phyloP scores from a whole-genome alignment of 2,797 vertebrate genomes.

The Myotis pilosus region DNA sequence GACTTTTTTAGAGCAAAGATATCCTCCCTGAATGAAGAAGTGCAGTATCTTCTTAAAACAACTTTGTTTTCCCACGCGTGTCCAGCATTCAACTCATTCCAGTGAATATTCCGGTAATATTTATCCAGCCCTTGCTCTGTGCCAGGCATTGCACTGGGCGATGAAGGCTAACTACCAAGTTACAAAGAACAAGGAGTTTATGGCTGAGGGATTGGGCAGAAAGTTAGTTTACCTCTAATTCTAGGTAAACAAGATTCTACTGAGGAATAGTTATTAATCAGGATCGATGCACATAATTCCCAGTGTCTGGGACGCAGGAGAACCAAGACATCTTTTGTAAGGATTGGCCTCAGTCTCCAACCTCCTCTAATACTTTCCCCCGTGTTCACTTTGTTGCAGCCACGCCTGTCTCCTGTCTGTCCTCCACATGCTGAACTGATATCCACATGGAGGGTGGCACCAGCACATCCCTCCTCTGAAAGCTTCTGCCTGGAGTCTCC shows the following conservation, averaged over 20 bases:
- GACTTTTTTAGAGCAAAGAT: neutral
- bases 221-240: neutral
- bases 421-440: rapidly evolving
- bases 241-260: neutral
- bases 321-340: neutral
- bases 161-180: neutral
- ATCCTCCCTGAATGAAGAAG: neutral
- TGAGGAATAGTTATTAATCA: neutral
- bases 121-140: neutral
- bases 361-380: neutral
- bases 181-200: neutral
- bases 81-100: neutral
- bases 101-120: neutral
- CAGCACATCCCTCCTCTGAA: neutral
- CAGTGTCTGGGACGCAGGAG: neutral
- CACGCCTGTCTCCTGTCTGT: neutral
- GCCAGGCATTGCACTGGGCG: neutral
- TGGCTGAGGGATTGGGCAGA: neutral
- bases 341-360: neutral
- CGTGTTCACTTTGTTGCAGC: rapidly evolving
- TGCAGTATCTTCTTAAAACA: neutral
- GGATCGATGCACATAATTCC: rapidly evolving
- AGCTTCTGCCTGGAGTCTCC: rapidly evolving
- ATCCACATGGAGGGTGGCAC: neutral
- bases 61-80: neutral